Conservation (phyloP, 2,113 vertebrate genomes). For the Cairina moschata region DNA sequence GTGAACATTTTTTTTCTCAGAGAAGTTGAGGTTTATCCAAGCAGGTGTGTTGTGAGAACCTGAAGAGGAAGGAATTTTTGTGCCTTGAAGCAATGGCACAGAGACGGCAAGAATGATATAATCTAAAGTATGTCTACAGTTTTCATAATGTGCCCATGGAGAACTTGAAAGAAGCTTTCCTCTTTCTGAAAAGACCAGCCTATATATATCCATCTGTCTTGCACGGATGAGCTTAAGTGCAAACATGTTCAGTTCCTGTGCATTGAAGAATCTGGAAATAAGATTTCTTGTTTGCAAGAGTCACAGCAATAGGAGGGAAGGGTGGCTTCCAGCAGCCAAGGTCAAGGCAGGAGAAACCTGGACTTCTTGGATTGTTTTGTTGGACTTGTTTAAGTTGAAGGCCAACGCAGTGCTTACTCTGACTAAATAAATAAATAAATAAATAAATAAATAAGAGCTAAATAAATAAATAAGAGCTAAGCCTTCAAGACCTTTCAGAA, state of each 20-base stretch:
- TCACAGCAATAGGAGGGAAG: neutral
- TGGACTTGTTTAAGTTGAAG: neutral
- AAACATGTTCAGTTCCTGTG: neutral
- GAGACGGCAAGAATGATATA: slow-evolving; percentile 48
- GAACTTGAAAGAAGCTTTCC: slow-evolving; percentile 14
- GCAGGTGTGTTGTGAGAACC: slow-evolving; percentile 68
- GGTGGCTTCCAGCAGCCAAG: neutral
- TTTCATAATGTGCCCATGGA: neutral
- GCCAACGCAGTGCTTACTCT: neutral
- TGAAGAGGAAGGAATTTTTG: slow-evolving; percentile 64
- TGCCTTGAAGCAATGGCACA: slow-evolving; percentile 47
- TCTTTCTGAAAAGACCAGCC: neutral
- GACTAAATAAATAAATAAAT: neutral
- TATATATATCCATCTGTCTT: neutral
- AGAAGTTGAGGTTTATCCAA: slow-evolving; percentile 61
- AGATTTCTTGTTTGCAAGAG: neutral
- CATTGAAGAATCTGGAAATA: neutral
- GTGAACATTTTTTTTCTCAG: slow-evolving; percentile 44
- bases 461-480: neutral
- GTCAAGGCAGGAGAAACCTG: neutral
- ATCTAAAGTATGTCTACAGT: neutral
- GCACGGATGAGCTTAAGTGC: neutral
- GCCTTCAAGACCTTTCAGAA: neutral
- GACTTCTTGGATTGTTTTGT: neutral
- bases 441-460: neutral